A percentile compares a stretch with the other conserved stretches of the same genome.
phyloP scores from a whole-genome alignment of 2,888 invertebrate genomes.

The Scelioninae gen. 1 region DNA sequence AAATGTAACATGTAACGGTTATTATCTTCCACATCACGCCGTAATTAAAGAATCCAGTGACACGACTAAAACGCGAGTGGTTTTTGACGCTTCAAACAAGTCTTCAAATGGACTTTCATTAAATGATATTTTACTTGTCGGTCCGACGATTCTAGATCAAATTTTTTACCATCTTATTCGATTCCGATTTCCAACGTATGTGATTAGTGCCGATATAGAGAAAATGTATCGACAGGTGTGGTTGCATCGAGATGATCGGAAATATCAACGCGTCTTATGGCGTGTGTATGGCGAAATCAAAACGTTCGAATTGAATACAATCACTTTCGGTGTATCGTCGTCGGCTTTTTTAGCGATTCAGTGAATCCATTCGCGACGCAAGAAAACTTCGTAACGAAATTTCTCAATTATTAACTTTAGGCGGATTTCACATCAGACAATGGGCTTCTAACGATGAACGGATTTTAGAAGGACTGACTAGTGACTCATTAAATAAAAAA shows the following conservation, averaged over 20 bases:
- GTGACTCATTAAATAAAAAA: too few relatives aligned
- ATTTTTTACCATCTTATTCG: not conserved
- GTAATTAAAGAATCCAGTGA: constrained; percentile 29
- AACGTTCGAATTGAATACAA: too few relatives aligned
- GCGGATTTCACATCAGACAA: too few relatives aligned
- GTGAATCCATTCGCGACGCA: too few relatives aligned
- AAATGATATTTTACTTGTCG: constrained; percentile 5
- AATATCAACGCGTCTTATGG: constrained; percentile 7
- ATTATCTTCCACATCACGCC: constrained; percentile 35
- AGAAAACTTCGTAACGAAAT: too few relatives aligned
- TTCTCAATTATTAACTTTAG: too few relatives aligned
- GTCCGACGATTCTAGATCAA: constrained; percentile 14
- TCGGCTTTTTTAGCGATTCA: too few relatives aligned
- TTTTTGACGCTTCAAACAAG: constrained; percentile 12
- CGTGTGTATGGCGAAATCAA: not conserved
- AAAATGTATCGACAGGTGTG: constrained; percentile 33
- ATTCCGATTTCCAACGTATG: constrained; percentile 16
- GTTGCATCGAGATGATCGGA: constrained; percentile 14
- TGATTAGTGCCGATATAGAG: constrained; percentile 15
- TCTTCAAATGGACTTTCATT: constrained; percentile 19
- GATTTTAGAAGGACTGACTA: too few relatives aligned
- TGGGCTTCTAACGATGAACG: too few relatives aligned
- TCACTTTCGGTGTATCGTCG: too few relatives aligned
- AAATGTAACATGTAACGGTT: not conserved
- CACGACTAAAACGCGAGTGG: constrained; percentile 18